Evolutionary conservation across 2,797 vertebrate species (phyloP).

Genomic region (Ctenochaetus hawaiiensis): DNA sequence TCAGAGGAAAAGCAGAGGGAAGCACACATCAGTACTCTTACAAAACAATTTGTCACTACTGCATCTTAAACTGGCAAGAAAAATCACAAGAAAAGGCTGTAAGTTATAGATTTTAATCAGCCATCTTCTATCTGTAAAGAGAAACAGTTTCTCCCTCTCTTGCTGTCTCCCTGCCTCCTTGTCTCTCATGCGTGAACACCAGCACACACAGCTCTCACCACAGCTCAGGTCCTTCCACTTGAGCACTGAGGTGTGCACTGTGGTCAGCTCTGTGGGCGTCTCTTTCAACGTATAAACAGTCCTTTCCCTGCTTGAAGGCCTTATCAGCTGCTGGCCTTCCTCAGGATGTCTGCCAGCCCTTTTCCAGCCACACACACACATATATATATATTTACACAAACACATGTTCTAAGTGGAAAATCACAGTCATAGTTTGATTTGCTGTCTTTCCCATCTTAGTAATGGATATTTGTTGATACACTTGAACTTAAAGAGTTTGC

Average conservation of each 20-base stretch:
- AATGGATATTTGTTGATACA: constrained; percentile 30
- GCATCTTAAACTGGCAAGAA: constrained; percentile 8
- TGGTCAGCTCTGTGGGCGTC: constrained; percentile 66
- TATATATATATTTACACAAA: not conserved
- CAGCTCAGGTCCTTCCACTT: constrained; percentile 65
- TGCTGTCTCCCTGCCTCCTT: not conserved
- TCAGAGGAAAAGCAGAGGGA: not conserved
- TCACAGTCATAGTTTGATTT: constrained; percentile 38
- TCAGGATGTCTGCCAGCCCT: constrained; percentile 82
- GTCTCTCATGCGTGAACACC: not conserved
- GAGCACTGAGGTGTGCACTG: constrained; percentile 59
- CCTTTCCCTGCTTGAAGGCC: constrained; percentile 69
- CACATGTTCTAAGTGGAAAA: constrained; percentile 50
- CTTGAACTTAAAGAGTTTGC: not conserved
- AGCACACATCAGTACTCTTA: not conserved
- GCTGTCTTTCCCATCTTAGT: constrained; percentile 21
- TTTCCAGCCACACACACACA: constrained; percentile 16
- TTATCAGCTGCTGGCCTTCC: constrained; percentile 85
- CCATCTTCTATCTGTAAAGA: not conserved
- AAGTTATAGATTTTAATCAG: constrained; percentile 20
- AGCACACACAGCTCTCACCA: constrained; percentile 5
- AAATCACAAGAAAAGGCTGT: not conserved
- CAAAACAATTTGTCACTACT: not conserved
- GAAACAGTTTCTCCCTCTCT: not conserved
- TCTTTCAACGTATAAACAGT: constrained; percentile 78